These are phyloP conservation scores for Crotalus helleri DNA, from an alignment of 2,113 vertebrate species.

Conservation along the genomic window DNA sequence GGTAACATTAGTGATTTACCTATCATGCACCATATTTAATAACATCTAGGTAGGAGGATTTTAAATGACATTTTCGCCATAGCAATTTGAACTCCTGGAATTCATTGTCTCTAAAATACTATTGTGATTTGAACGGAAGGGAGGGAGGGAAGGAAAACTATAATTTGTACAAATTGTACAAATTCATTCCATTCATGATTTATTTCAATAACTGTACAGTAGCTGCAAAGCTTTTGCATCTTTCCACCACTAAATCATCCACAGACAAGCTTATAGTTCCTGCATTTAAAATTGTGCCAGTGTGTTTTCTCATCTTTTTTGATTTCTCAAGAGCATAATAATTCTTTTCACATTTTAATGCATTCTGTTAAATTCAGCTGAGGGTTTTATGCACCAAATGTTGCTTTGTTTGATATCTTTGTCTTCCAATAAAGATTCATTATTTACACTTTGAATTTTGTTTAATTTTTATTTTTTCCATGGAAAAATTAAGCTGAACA, in stretches of 20 bases:
- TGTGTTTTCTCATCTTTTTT: slow-evolving; percentile 57
- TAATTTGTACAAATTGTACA: neutral
- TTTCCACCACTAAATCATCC: slow-evolving; percentile 49
- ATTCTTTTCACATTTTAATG: neutral
- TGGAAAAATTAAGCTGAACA: neutral
- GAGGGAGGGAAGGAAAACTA: neutral
- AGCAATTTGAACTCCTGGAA: neutral
- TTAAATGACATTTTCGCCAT: neutral
- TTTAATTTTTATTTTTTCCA: neutral
- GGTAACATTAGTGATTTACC: neutral
- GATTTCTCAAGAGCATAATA: slow-evolving; percentile 32
- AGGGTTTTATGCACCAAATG: neutral
- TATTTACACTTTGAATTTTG: neutral
- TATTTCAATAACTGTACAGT: slow-evolving; percentile 26
- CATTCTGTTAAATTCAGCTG: neutral
- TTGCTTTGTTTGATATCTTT: accelerated
- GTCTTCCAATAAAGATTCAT: neutral
- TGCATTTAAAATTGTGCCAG: slow-evolving; percentile 40
- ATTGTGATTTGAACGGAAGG: neutral
- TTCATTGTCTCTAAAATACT: neutral
- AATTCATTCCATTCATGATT: neutral
- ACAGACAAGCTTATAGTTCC: slow-evolving; percentile 42
- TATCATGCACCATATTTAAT: neutral
- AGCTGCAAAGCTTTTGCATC: slow-evolving; percentile 26
- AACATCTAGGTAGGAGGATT: neutral